Base-by-base conservation (phyloP, 2,113 vertebrate genomes). In the Mesitornis unicolor region DNA sequence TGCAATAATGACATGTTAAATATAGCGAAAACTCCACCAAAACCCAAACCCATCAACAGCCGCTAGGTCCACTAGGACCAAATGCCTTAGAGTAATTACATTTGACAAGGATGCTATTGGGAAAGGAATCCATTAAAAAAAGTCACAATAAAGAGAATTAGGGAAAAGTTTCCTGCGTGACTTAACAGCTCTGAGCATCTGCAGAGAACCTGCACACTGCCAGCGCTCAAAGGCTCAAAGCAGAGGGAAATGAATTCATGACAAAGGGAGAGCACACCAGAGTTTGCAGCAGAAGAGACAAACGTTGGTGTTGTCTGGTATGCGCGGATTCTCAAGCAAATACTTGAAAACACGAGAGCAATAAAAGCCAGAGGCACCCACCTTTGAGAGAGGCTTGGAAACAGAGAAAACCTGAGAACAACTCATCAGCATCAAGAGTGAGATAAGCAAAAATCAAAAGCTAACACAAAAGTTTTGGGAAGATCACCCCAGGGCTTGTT, bases 51-150 rank as follows among this genome's bases (percentile, higher is more conserved):
- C 53, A 79, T 20, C 35, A 51, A 33, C 59, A 94, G 45, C n/a
- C n/a, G n/a, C n/a, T n/a, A n/a, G n/a, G n/a, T n/a, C n/a, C n/a
- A 10, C 51, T 25, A 50, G 38, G 42, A 48, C 3, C 0, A 0
- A 45, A 57, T 26, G 70, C 57, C 38, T 31, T 8, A 10, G 26
- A 77, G 73, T n/a, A 36, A 40, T 48, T 25, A 20, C 38, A 57
- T 38, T 70, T 26, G 47, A 77, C 25, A 21, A 67, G 50, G 36
- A 53, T 29, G 11, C 26, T 20, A 22, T 3, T 59, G 50, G 68
- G 42, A 65, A 36, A 83, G 11, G n/a, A 78, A 90, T 42, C 64
- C 47, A 31, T 45, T 26, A 47, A 11, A 16, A 7, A 22, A 9
- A 1, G 7, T 78, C 50, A 74, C 56, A 87, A 56, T 50, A 67